Evolutionary conservation across 64 coral and sea anemone species (phyloP).

Genomic region (Montipora capricornis): DNA sequence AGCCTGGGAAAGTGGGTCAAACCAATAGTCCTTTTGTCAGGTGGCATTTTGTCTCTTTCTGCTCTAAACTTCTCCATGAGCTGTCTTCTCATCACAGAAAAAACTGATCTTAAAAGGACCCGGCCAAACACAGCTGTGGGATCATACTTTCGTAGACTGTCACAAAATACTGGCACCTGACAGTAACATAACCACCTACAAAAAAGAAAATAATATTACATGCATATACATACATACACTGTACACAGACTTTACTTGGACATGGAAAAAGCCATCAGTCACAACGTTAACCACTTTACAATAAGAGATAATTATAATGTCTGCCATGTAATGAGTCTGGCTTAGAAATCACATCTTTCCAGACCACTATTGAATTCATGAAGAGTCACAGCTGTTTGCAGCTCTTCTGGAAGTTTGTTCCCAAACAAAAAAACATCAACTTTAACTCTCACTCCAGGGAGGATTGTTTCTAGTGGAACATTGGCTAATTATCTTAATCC

Average conservation of each 20-base stretch:
- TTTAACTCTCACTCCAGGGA: neutral
- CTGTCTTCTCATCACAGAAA: constrained; percentile 94
- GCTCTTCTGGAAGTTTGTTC: no score
- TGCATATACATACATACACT: no score
- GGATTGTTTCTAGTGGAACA: neutral
- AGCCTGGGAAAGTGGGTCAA: constrained; percentile 99
- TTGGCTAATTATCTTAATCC: neutral
- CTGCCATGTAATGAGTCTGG: no score
- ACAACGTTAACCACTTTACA: no score
- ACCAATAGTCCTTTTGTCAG: constrained; percentile 96
- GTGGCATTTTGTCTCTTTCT: constrained; percentile 96
- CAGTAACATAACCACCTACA: constrained; percentile 95
- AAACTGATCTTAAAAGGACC: constrained; percentile 83
- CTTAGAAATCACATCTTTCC: no score
- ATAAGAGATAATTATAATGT: no score
- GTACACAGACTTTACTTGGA: no score
- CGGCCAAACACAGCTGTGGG: constrained; percentile 94
- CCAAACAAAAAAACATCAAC: no score
- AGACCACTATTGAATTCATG: no score
- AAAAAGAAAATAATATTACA: neutral
- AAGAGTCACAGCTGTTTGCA: no score
- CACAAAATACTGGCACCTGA: constrained; percentile 96
- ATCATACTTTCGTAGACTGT: constrained; percentile 89
- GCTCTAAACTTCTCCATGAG: constrained; percentile 95
- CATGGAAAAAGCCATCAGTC: no score